Conservation (phyloP, 1,140 invertebrate species). For the Helicoverpa zea region DNA sequence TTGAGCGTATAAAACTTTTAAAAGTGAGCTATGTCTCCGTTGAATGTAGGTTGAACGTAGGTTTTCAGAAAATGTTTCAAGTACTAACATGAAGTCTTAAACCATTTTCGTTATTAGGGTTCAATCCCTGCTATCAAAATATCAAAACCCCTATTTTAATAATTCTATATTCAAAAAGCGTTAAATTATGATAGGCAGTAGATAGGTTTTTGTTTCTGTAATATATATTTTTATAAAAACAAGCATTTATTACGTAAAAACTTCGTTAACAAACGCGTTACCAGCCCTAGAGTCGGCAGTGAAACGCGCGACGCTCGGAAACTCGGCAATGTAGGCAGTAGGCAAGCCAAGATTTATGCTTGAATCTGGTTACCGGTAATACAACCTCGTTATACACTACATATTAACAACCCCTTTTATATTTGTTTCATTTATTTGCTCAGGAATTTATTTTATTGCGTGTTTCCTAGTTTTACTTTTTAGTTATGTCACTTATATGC, state of each 20-base stretch:
- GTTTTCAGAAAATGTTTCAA: too few species aligned
- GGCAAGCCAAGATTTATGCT: conserved; percentile 43
- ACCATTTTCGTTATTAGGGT: too few species aligned
- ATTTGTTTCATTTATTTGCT: conserved; percentile 3
- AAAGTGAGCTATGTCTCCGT: too few species aligned
- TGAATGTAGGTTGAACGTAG: too few species aligned
- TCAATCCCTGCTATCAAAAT: too few species aligned
- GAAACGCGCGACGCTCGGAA: conserved; percentile 32
- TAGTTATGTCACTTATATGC: too few species aligned
- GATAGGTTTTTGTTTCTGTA: too few species aligned
- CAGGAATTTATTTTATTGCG: not conserved
- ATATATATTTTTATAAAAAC: not conserved
- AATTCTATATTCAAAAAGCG: not conserved
- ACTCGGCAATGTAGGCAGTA: conserved; percentile 28
- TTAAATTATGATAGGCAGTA: too few species aligned
- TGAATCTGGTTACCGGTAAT: conserved; percentile 40
- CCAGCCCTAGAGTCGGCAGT: conserved; percentile 28
- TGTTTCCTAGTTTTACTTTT: too few species aligned
- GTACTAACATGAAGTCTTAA: too few species aligned
- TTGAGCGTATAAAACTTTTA: not conserved
- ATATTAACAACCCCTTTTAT: not conserved
- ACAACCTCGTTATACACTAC: conserved; percentile 19
- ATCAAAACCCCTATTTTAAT: too few species aligned
- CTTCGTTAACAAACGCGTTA: not conserved
- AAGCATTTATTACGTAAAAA: too few species aligned